Evolutionary conservation across 2,797 vertebrate genomes (phyloP).

Genomic region (Lithobates pipiens): DNA sequence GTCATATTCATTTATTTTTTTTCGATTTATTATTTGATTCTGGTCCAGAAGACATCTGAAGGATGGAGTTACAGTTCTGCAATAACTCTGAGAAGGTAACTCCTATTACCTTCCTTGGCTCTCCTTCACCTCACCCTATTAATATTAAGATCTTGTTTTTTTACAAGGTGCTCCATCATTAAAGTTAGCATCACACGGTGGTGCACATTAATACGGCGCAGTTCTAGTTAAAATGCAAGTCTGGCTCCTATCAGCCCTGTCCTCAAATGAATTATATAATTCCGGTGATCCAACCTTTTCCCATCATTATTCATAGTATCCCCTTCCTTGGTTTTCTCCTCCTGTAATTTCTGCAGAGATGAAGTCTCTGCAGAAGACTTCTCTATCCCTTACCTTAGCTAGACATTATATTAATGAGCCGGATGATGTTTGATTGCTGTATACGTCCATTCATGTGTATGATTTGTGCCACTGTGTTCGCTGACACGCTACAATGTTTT

Average conservation of each 20-base stretch:
- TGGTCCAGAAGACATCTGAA: constrained; percentile 42
- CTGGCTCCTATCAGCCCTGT: background rate
- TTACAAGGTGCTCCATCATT: background rate
- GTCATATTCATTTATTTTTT: constrained; percentile 35
- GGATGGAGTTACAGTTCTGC: constrained; percentile 56
- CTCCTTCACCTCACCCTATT: constrained; percentile 20
- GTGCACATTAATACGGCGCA: background rate
- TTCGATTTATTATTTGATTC: constrained; percentile 42
- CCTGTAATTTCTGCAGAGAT: background rate
- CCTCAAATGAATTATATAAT: background rate
- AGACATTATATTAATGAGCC: background rate
- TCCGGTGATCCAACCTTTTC: background rate
- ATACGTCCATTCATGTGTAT: background rate
- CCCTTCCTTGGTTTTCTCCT: background rate
- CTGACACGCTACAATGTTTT: background rate
- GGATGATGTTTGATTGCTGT: background rate
- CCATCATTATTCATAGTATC: background rate
- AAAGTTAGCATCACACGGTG: background rate
- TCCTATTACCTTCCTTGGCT: constrained; percentile 47
- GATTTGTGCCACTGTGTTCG: background rate
- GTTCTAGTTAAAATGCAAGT: background rate
- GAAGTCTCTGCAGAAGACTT: background rate
- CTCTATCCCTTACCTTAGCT: background rate
- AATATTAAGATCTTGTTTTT: constrained; percentile 4
- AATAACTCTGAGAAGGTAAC: constrained; percentile 50